These are phyloP conservation scores for Pampus argenteus DNA, from an alignment of 2,797 vertebrate genomes.

Conservation along the genomic window DNA sequence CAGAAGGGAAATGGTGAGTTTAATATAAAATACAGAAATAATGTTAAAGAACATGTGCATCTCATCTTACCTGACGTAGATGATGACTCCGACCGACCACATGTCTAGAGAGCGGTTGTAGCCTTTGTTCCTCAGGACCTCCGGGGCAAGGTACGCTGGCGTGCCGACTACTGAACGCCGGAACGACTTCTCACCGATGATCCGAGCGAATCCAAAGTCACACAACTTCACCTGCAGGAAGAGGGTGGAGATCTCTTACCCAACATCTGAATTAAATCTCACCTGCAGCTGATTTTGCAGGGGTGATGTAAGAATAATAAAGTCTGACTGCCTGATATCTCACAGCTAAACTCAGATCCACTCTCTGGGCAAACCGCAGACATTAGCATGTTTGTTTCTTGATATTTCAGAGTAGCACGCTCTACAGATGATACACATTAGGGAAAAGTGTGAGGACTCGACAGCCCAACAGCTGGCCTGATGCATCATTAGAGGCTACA, in stretches of 20 bases:
- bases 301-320: no score
- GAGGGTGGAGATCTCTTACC: neutral
- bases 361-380: no score
- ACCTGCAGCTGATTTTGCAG: no score
- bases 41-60: neutral
- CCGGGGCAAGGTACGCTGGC: constrained; percentile 95
- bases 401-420: constrained; percentile 9
- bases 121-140: constrained; percentile 95
- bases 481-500: constrained; percentile 50
- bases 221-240: constrained; percentile 93
- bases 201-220: constrained; percentile 97
- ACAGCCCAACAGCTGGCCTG: constrained; percentile 31
- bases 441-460: constrained; percentile 33
- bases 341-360: no score
- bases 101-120: constrained; percentile 98
- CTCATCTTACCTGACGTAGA: constrained; percentile 87
- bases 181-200: constrained; percentile 98
- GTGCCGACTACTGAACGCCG: constrained; percentile 96
- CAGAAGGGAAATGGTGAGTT: neutral
- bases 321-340: no score
- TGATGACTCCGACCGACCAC: constrained; percentile 98
- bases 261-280: neutral
- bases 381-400: constrained; percentile 15
- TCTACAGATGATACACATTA: constrained; percentile 18
- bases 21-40: neutral